Conservation (phyloP, 2,888 invertebrate genomes). For the Caenorhabditis doughertyi region DNA sequence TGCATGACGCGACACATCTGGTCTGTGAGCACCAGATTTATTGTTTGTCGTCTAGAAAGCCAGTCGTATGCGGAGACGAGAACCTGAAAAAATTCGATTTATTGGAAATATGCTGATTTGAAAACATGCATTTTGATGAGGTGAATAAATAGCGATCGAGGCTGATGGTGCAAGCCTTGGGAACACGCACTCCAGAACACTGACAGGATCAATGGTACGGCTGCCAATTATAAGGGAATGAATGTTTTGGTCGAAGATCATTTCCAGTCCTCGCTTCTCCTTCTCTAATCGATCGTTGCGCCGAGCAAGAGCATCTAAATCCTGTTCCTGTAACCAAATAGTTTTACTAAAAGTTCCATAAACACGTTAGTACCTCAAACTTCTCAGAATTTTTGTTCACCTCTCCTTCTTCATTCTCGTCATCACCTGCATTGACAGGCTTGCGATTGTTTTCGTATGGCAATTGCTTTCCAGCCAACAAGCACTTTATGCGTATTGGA, state of each 20-base stretch:
- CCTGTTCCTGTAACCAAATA: constrained; percentile 45
- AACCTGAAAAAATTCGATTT: constrained; percentile 85
- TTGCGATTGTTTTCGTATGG: constrained; percentile 48
- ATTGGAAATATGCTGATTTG: not conserved
- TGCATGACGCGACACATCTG: constrained; percentile 70
- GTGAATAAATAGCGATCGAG: constrained; percentile 76
- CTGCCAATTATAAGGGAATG: constrained; percentile 66
- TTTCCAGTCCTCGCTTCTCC: constrained; percentile 65
- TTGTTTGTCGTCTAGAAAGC: constrained; percentile 87
- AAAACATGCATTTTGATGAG: constrained; percentile 65
- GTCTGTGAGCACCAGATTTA: constrained; percentile 87
- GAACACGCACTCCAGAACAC: constrained; percentile 69
- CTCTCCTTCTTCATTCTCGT: constrained; percentile 9
- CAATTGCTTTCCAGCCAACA: constrained; percentile 46
- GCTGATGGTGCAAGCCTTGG: constrained; percentile 69
- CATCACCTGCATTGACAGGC: constrained; percentile 37
- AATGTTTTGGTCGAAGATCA: constrained; percentile 58
- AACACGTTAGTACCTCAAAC: not conserved
- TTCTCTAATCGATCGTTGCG: constrained; percentile 67
- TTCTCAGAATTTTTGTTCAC: constrained; percentile 1
- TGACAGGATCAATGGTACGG: constrained; percentile 70
- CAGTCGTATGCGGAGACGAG: constrained; percentile 90
- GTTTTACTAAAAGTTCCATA: not conserved
- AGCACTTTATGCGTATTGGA: constrained; percentile 65
- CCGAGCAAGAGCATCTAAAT: constrained; percentile 47